Evolutionary conservation across 2,113 vertebrate species (phyloP).

Genomic region (Atractosteus spatula): DNA sequence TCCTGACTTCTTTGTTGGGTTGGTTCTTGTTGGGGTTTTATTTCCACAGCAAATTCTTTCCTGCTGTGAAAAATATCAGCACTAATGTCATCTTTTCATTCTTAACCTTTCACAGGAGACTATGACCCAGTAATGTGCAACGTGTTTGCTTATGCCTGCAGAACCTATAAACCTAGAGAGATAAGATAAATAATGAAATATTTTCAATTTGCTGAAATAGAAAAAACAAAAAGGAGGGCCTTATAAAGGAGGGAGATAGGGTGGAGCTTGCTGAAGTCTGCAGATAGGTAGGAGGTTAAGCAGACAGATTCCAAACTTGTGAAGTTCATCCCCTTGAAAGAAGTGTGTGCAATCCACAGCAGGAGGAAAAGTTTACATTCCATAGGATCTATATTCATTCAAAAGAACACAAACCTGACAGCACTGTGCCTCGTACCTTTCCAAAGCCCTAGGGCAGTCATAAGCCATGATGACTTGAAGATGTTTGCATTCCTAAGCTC

Average conservation of each 20-base stretch:
- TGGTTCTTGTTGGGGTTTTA: too few relatives aligned
- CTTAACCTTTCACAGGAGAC: constrained; percentile 41
- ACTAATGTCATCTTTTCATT: constrained; percentile 27
- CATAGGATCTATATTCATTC: constrained; percentile 23
- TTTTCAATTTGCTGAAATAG: constrained; percentile 6
- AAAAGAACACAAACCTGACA: constrained; percentile 24
- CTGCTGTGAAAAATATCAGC: constrained; percentile 31
- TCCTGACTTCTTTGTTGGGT: not conserved
- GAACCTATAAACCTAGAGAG: not conserved
- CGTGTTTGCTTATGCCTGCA: not conserved
- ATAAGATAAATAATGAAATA: constrained; percentile 24
- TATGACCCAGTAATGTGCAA: constrained; percentile 33
- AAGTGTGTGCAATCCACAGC: constrained; percentile 26
- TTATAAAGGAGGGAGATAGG: not conserved
- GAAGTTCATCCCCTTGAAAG: constrained; percentile 5
- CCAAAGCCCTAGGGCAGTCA: constrained; percentile 12
- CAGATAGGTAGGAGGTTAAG: constrained; percentile 7
- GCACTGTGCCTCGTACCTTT: not conserved
- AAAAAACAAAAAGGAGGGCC: constrained; percentile 13
- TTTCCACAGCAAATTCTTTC: too few relatives aligned
- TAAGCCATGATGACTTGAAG: constrained; percentile 18
- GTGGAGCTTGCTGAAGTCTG: not conserved
- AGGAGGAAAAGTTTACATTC: constrained; percentile 26
- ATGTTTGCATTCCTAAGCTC: constrained; percentile 53
- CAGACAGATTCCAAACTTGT: constrained; percentile 16